Evolutionary conservation across 2,797 vertebrate species (phyloP), one percentile per base, ranked within the genome.

Genomic region (Chelon auratus): DNA sequence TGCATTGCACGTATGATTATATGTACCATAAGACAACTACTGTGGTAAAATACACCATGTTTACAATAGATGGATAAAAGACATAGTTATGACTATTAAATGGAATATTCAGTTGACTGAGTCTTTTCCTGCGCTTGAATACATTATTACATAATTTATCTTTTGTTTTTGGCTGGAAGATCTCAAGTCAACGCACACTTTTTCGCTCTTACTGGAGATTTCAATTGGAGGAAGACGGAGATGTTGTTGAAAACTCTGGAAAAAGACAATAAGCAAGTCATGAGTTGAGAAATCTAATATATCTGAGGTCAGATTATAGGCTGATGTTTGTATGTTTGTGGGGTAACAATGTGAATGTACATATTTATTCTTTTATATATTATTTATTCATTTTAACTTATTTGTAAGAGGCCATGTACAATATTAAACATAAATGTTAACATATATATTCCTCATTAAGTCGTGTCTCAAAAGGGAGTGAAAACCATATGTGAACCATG

Each of bases 1-100:
- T 91, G 83, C 87, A 92, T 92, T 90, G 92, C 92, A 93, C 87
- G 92, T 92, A 89, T 91, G 77, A 90, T 94, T 91, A 92, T 91
- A 92, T 94, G 90, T 94, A 93, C 81, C 73, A 91, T 94, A 91
- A 90, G 84, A 91, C 69, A 90, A 84, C 60, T 92, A 91, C 83
- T 91, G 91, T 93, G 92, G 83, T 90, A 80, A 90, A 91, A 81
- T 79, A 90, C 82, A 88, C 83, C 77, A 92, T 93, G 93, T 93
- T 93, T 94, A 94, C 93, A 92, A 90, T 89, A 91, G 90, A 91
- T 92, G 87, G 85, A 87, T 83, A 91, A 88, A 72, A 93, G 77
- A 91, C 80, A 89, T 86, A 93, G 81, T 78, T 91, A 91, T 91
- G 88, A 91, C 52, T 91, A 94, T 92, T 93, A 94, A 93, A 94